Conservation (phyloP, 2,888 invertebrate genomes). For the Chrysina gloriosa region DNA sequence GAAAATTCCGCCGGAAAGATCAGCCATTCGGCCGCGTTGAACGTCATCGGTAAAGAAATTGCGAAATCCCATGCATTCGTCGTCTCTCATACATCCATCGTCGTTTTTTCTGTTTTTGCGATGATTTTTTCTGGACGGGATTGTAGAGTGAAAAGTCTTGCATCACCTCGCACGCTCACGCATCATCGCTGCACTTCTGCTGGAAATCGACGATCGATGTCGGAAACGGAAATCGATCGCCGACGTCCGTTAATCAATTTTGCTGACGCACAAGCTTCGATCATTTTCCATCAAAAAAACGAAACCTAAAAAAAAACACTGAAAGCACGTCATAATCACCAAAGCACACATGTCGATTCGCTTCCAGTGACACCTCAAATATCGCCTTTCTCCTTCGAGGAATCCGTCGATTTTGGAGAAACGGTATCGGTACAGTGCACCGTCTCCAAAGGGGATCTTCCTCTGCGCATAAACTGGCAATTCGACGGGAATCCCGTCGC, state of each 20-base stretch:
- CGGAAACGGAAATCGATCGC: too few relatives aligned
- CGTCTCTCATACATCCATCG: neutral
- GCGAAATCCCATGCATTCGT: neutral
- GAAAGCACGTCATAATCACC: too few relatives aligned
- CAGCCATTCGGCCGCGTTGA: conserved; percentile 73
- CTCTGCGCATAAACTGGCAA: conserved; percentile 72
- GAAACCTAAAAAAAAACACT: too few relatives aligned
- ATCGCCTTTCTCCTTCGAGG: conserved; percentile 78
- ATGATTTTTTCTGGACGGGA: neutral
- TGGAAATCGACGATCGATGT: too few relatives aligned
- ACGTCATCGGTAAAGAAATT: conserved; percentile 76
- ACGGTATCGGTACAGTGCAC: conserved; percentile 80
- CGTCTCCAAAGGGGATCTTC: conserved; percentile 80
- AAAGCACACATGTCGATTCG: too few relatives aligned
- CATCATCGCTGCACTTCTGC: neutral
- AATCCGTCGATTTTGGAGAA: conserved; percentile 81
- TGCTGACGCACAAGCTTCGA: too few relatives aligned
- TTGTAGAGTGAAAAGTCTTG: conserved; percentile 17
- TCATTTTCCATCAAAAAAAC: too few relatives aligned
- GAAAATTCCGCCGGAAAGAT: conserved; percentile 75
- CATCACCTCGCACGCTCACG: conserved; percentile 18
- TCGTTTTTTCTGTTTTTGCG: neutral
- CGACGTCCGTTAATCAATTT: too few relatives aligned
- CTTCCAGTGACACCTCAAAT: conserved; percentile 76
- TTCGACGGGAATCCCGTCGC: conserved; percentile 72